Evolutionary conservation across 2,888 invertebrate genomes (phyloP), one percentile per base, ranked within the genome.

Genomic region (Pollenia griseotomentosa): DNA sequence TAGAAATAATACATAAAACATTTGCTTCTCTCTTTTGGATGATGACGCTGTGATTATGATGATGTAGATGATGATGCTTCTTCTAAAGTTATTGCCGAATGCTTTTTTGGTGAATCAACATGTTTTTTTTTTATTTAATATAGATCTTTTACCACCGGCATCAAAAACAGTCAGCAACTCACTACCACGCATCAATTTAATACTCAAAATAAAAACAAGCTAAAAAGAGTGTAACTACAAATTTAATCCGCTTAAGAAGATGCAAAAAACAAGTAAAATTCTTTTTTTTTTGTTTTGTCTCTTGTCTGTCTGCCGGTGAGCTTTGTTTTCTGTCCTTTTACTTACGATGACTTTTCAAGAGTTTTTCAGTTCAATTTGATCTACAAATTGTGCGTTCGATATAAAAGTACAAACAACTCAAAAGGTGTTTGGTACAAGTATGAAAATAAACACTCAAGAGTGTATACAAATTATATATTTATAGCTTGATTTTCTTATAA

Each of bases 101-200:
- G 48, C n/a, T 70, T 78, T 14, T 61, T 19, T 79, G 86, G 23
- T 86, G 86, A 82, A 83, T 86, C 86, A 86, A 83, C 86, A 79
- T 19, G 53, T 61, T n/a, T 61, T 42, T 23, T 53, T 14, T 85
- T 79, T 61, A 70, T 83, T 70, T 9, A 66, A 48, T 14, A 3
- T n/a, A 8, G 16, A 33, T 33, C 0, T 33, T 33, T 33, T 6
- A 33, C 82, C 82, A 70, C 53, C 51, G 33, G 23, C 48, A 51
- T 14, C 40, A 68, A 11, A 53, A 14, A 9, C 11, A n/a, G n/a
- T 10, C n/a, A 68, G 2, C 55, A 46, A 33, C 14, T 12, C 14
- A 48, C 68, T 66, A 80, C 57, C 68, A 68, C 68, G 57, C 68
- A 77, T 42, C 40, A 51, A 75, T 83, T 53, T 42, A 59, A 61